A percentile compares a stretch with the other conserved stretches of the same genome.
Evolutionary conservation across 2,113 vertebrate genomes (phyloP).

Genomic region (Caretta caretta): DNA sequence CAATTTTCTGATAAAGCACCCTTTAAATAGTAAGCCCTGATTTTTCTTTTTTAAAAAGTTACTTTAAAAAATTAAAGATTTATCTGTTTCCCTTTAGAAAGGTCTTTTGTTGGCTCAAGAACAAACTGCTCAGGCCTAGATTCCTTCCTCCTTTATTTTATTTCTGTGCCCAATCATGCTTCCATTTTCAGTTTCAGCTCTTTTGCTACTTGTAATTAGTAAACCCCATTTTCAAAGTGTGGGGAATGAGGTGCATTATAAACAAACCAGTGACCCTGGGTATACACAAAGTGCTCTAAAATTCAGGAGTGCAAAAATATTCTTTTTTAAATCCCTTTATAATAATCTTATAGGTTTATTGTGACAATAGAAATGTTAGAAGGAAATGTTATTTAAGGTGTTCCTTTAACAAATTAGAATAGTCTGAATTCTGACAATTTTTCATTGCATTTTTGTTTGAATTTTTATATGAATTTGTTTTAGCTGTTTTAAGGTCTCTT

Average conservation of each 20-base stretch:
- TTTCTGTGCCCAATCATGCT: neutral
- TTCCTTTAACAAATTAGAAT: slow-evolving; percentile 39
- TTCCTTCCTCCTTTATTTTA: slow-evolving; percentile 42
- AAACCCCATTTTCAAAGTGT: neutral
- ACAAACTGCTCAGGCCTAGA: neutral
- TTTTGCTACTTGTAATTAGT: neutral
- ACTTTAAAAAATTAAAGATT: slow-evolving; percentile 64
- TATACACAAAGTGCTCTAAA: neutral
- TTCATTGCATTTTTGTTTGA: slow-evolving; percentile 56
- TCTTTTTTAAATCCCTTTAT: neutral
- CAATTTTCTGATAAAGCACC: slow-evolving; percentile 49
- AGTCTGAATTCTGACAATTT: slow-evolving; percentile 48
- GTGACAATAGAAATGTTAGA: slow-evolving; percentile 18
- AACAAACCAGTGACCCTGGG: neutral
- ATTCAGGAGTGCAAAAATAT: neutral
- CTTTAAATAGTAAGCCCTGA: neutral
- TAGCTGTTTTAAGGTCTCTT: neutral
- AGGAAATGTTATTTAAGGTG: slow-evolving; percentile 30
- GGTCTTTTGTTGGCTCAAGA: neutral
- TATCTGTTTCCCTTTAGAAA: slow-evolving; percentile 42
- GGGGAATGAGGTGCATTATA: neutral
- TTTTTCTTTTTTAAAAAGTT: slow-evolving; percentile 39
- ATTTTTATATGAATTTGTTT: slow-evolving; percentile 59
- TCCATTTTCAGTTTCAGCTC: neutral
- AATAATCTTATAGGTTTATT: neutral